Conservation (phyloP, 2,797 vertebrate species). For the Staurois parvus region DNA sequence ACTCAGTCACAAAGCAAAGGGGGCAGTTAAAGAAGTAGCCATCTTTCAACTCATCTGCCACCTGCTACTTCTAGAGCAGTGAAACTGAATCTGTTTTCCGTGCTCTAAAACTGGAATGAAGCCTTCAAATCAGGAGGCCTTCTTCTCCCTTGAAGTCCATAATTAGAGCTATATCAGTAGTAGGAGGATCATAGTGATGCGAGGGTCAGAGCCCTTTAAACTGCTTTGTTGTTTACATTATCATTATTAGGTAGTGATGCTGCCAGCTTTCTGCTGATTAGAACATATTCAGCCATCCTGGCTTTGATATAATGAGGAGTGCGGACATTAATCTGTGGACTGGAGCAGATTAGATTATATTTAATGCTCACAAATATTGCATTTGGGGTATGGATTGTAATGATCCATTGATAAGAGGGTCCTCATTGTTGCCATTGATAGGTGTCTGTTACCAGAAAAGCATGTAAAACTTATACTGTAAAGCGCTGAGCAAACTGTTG, state of each 20-base stretch:
- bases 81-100: no score
- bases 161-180: background rate
- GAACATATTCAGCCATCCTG: constrained; percentile 14
- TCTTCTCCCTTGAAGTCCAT: background rate
- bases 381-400: background rate
- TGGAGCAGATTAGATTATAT: constrained; percentile 17
- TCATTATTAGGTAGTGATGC: constrained; percentile 15
- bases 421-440: no score
- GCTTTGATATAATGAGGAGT: background rate
- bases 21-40: background rate
- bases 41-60: background rate
- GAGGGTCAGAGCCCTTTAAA: background rate
- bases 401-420: no score
- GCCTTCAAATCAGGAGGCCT: background rate
- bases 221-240: background rate
- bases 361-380: background rate
- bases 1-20: no score
- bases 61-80: no score
- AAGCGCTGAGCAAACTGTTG: no score
- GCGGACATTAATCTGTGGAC: background rate
- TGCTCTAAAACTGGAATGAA: background rate
- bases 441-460: no score
- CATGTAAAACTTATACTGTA: no score
- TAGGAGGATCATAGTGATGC: background rate
- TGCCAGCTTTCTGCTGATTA: constrained; percentile 33